These are phyloP conservation scores for Tachysurus fulvidraco DNA, from an alignment of 2,113 vertebrate genomes.

Conservation along the genomic window DNA sequence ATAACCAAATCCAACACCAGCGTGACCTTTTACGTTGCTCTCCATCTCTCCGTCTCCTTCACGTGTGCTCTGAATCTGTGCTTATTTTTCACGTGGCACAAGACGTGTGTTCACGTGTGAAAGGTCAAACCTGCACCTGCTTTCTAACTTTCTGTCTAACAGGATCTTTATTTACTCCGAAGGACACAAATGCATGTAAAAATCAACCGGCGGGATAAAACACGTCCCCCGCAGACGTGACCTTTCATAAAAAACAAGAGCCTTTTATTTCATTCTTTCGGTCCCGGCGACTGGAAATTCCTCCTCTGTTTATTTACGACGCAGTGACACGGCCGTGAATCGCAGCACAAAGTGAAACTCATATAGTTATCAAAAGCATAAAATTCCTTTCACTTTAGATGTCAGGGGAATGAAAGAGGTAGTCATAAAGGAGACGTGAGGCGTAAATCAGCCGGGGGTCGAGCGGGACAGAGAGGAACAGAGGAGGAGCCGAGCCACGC, in stretches of 20 bases:
- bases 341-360: constrained; percentile 73
- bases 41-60: background rate
- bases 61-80: background rate
- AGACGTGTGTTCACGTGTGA: background rate
- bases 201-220: constrained; percentile 24
- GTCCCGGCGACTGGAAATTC: constrained; percentile 5
- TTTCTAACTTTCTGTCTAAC: background rate
- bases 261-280: constrained; percentile 39
- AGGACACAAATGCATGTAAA: background rate
- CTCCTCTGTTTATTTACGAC: constrained; percentile 67
- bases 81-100: background rate
- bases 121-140: background rate
- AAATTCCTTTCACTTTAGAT: constrained; percentile 78
- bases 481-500: constrained; percentile 27
- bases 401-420: constrained; percentile 78
- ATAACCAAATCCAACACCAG: background rate
- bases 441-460: constrained; percentile 64
- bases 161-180: background rate
- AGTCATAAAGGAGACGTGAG: constrained; percentile 71
- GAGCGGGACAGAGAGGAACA: background rate
- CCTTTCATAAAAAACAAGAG: constrained; percentile 60
- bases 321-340: constrained; percentile 69
- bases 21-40: too few species aligned
- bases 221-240: constrained; percentile 61
- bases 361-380: constrained; percentile 79